Base-by-base conservation (phyloP, 2,888 invertebrate species). In the Microdon myrmicae region DNA sequence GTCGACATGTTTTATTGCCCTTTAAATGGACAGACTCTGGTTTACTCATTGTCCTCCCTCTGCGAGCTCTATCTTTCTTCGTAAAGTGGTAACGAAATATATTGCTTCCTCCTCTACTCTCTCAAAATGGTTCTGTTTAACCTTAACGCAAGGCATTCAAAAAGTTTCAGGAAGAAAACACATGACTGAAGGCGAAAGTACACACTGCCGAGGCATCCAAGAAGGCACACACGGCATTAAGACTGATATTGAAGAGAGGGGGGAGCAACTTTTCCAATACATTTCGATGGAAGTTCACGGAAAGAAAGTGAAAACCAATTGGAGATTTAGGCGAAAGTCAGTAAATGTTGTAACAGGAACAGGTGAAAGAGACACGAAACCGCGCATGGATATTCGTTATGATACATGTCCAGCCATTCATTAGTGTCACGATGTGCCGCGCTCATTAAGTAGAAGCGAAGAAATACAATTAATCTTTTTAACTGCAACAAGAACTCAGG, bases 241-340 rank as follows among this genome's bases (percentile, higher is more conserved):
- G n/a, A n/a, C n/a, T n/a, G n/a, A n/a, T n/a, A n/a, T n/a, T n/a
- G 29, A 31, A 23, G 45, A 25, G 16, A 22, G 53, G 14, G 25
- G 31, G 12, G 35, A 19, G 22, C 26, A 61, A 64, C 31, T 56
- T 64, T 51, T 51, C 39, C 61, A 56, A 64, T 56, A 45, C 49
- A 44, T 56, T 9, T 48, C 45, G 45, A 45, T 51, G 31, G 49
- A 34, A 56, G 35, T 56, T 56, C 45, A 37, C 31, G 41, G 51
- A 64, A 51, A 32, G 61, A 64, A 64, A 64, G 61, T 64, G 61
- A 56, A 61, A 61, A 61, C 49, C 51, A 44, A 39, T 56, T 56
- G 23, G 26, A 45, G 34, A 34, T 39, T 22, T 35, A 37, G 41
- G 23, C 32, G 12, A 20, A 31, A 35, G 35, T 45, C 51, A 51